phyloP scores from a whole-genome alignment of 2,113 vertebrate genomes.

The Hippotragus niger region DNA sequence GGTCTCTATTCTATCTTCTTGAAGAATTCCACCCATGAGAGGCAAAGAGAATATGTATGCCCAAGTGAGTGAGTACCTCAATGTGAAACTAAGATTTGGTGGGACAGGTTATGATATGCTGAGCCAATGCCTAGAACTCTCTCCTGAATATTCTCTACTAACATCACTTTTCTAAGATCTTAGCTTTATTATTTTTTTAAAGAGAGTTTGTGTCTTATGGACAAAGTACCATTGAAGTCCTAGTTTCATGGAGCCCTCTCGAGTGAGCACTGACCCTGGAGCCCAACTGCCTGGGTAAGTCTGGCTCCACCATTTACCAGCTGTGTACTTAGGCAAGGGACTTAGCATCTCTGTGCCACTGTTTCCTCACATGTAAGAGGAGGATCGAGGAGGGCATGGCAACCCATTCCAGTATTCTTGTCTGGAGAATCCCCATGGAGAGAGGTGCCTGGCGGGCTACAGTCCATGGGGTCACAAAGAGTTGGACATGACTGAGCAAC shows the following conservation, averaged over 20 bases:
- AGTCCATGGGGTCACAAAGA: not conserved
- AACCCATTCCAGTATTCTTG: not conserved
- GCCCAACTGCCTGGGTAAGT: not conserved
- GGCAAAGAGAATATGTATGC: not conserved
- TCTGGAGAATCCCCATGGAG: not conserved
- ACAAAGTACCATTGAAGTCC: not conserved
- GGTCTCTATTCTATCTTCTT: not conserved
- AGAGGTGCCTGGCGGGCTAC: not conserved
- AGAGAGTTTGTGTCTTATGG: not conserved
- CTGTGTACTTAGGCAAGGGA: not conserved
- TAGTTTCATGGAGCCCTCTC: not conserved
- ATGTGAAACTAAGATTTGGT: not conserved
- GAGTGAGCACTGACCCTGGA: conserved; percentile 16
- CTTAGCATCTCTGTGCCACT: not conserved
- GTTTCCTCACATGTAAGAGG: conserved; percentile 14
- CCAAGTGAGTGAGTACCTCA: not conserved
- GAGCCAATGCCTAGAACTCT: conserved; percentile 9
- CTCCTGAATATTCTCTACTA: conserved; percentile 15
- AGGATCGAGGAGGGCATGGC: not conserved
- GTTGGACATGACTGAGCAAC: not conserved
- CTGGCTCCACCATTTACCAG: not conserved
- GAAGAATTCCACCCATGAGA: conserved; percentile 16
- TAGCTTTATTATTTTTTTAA: conserved; percentile 12
- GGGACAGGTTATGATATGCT: not conserved
- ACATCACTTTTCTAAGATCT: not conserved